Percentiles rank a stretch among this genome's conserved stretches.
Conservation (phyloP, 2,797 vertebrate species). For the Chaunax sp. region DNA sequence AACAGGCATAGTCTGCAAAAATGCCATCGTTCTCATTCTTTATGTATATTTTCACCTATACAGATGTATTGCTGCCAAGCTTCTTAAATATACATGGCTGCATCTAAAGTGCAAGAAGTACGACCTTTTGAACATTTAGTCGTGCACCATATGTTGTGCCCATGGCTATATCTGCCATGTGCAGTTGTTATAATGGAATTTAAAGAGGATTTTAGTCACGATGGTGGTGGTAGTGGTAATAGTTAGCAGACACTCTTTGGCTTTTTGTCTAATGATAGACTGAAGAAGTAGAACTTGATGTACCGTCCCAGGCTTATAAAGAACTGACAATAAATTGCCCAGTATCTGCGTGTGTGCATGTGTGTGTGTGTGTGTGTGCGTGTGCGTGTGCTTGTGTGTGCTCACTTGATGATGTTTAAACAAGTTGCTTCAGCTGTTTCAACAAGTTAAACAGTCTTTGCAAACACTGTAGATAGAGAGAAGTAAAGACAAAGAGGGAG, state of each 20-base stretch:
- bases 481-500: slow-evolving; percentile 48
- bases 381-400: slow-evolving; percentile 28
- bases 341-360: background rate
- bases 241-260: slow-evolving; percentile 53
- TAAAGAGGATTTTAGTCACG: slow-evolving; percentile 43
- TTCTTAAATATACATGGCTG: background rate
- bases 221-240: too few species aligned
- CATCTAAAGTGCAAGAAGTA: slow-evolving; percentile 1
- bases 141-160: slow-evolving; percentile 5
- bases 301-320: slow-evolving; percentile 41
- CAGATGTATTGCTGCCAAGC: slow-evolving; percentile 3
- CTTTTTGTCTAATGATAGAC: slow-evolving; percentile 52
- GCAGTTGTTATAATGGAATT: slow-evolving; percentile 39
- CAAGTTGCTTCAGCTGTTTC: slow-evolving; percentile 75
- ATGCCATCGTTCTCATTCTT: background rate
- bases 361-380: slow-evolving; percentile 25
- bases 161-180: slow-evolving; percentile 13
- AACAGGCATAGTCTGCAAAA: background rate
- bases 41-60: slow-evolving; percentile 13
- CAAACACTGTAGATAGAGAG: slow-evolving; percentile 63
- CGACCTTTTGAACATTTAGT: slow-evolving; percentile 8
- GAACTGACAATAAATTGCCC: slow-evolving; percentile 47
- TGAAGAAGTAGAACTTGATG: slow-evolving; percentile 29
- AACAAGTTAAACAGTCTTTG: slow-evolving; percentile 77
- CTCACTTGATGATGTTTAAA: slow-evolving; percentile 78